Percentiles rank a stretch among this genome's conserved stretches.
phyloP scores from a whole-genome alignment of 2,797 vertebrate species.

The Paramormyrops hopkinsi region DNA sequence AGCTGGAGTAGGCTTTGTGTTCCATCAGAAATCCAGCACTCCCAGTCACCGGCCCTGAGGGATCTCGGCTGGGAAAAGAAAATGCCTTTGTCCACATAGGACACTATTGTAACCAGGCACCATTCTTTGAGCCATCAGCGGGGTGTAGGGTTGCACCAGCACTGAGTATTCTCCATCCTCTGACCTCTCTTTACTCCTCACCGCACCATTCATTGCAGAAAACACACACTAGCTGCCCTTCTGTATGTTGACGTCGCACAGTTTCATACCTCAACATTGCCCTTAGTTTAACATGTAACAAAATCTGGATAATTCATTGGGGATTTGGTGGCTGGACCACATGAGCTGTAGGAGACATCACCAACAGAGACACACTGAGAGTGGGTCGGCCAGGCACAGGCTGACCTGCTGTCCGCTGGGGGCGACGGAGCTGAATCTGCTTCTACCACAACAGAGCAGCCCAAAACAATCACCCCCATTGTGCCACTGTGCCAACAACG shows the following conservation, averaged over 20 bases:
- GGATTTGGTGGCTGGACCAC: not conserved
- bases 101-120: not conserved
- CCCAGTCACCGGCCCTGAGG: not conserved
- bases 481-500: conserved; percentile 32
- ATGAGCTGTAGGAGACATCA: not conserved
- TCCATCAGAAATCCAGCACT: not conserved
- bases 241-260: not conserved
- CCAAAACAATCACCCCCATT: conserved; percentile 40
- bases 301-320: not conserved
- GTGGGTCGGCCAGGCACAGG: not conserved
- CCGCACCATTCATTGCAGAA: not conserved
- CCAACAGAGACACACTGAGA: not conserved
- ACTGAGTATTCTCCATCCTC: not conserved
- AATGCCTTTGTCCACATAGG: not conserved
- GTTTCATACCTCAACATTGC: not conserved
- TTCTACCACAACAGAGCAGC: conserved; percentile 28
- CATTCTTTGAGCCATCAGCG: not conserved
- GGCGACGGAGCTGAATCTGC: not conserved
- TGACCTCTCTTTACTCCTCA: not conserved
- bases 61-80: not conserved
- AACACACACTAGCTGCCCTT: not conserved
- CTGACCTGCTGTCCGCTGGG: not conserved
- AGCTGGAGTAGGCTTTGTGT: not conserved
- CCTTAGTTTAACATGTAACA: not conserved
- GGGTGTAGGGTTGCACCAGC: not conserved